Evolutionary conservation across 2,888 invertebrate genomes (phyloP), one percentile per base, ranked within the genome.

Genomic region (Agriopis leucophaearia): DNA sequence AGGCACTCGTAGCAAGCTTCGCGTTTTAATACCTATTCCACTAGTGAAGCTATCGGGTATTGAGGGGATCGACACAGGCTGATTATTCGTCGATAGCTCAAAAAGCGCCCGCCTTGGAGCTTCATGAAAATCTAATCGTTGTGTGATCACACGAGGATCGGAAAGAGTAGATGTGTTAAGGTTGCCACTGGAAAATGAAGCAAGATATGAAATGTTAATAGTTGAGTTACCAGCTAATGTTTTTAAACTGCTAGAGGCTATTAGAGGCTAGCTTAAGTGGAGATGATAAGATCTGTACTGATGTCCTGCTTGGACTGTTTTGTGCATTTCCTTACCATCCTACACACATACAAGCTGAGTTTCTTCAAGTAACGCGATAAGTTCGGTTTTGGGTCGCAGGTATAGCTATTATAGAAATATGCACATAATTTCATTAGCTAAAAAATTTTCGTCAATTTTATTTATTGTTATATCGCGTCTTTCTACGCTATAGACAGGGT

Each of bases 121-220:
- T 87, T 91, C 91, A 91, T 91, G 91, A 91, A 92, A 92, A 90
- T 86, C 89, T 91, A 91, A 92, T 91, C 89, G 87, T 75, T 82
- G 82, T 86, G 87, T 87, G 88, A 90, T 90, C 89, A 86, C 81
- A 84, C 74, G 60, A 71, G 75, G 78, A 74, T 82, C 82, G 74
- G 78, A 74, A 81, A 82, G 81, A 35, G 54, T 27, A 54, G 79
- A 74, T 69, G 4, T 8, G 13, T 16, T 78, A 86, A 84, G 85
- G 85, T 55, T 85, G 81, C 4, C 72, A 64, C 55, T 36, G 13
- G 13, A 48, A 8, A 50, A 40, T 13, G 10, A n/a, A 55, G 10
- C 10, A 18, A 27, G 16, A 18, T 18, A 9, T 47, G 10, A 16
- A 47, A 47, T 7, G 8, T 16, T 16, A 16, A 47, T 1, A n/a